Evolutionary conservation across 2,797 vertebrate genomes (phyloP), one percentile per base, ranked within the genome.

Genomic region (Mormyrus hasselquistii): DNA sequence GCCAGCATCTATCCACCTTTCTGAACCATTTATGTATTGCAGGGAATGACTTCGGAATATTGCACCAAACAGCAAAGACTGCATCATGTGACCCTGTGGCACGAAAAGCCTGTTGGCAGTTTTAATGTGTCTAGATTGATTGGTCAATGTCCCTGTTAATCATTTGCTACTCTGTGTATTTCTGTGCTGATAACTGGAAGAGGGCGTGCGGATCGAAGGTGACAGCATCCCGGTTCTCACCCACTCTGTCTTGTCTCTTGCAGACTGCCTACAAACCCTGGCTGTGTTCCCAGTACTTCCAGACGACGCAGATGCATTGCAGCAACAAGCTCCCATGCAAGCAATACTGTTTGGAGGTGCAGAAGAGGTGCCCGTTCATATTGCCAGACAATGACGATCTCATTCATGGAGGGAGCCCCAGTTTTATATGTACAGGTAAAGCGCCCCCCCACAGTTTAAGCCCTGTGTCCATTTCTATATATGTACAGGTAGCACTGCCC

Each of bases 211-310:
- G 38, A 79, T 79, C 6, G 73, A 79, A 44, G 73, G 16, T 9
- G 41, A n/a, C 19, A 44, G 19, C 69, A 73, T 73, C 34, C 34
- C 29, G 6, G 0, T n/a, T 41, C 38, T 91, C 76, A 91, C 88
- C 83, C 65, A 25, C 53, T 89, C 90, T 86, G 89, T 65, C 88
- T 88, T 87, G 93, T 88, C 93, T 90, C 93, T 93, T 94, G 86
- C 94, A 99, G 98, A 96, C 96, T 95, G 98, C 98, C 96, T 99
- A 99, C 96, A 99, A 99, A 97, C 98, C 98, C 95, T 99, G 98
- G 98, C 97, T 99, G 94, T 99, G 98, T 96, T 99, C 97, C 96
- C 98, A 99, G 96, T 98, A 98, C 95, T 99, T 99, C 97, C 97
- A 99, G 96, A 98, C 96, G 93, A 97, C 98, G 93, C 98, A 99